Base-by-base conservation (phyloP, 1,140 invertebrate species). In the Plutomurus gul region DNA sequence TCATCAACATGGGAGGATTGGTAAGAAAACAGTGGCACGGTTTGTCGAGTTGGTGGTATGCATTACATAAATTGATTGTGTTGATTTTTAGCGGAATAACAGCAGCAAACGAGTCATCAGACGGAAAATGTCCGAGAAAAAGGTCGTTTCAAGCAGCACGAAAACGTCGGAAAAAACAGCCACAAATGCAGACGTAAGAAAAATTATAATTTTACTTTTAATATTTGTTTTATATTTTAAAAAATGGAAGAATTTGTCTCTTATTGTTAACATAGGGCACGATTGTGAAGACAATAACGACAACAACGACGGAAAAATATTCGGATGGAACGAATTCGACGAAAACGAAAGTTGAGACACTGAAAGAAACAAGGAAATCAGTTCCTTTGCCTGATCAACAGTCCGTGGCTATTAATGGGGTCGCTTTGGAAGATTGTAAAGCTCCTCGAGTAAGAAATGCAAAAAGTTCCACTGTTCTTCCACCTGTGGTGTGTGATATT, bases 211-310 rank as follows among this genome's bases (percentile, higher is more conserved):
- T 71, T 56, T 56, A 4, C 18, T 43, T 40, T 22, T 22, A 56
- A 56, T 56, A 4, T 39, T 71, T 37, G 20, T 36, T 40, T 72
- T 40, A 22, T 40, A 27, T 13, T 11, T 46, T 43, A 36, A 6
- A 13, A 16, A 56, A n/a, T 33, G 13, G 33, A 20, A 22, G 22
- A 39, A 1, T 20, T 10, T 70, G 5, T 1, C 5, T 72, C 8
- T 43, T 43, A 8, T 43, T n/a, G 40, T n/a, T n/a, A n/a, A n/a
- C 40, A 5, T 13, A 81, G 80, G 80, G 80, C n/a, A 78, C 76
- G 0, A 33, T 49, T 16, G 74, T 78, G 16, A 77, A 78, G 60
- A 46, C 60, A 13, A 75, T 77, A 13, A 77, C 75, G 8, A 81
- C 76, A 22, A 78, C 76, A 6, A 81, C 73, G 3, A 81, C 77